Base-by-base conservation (phyloP, 2,888 invertebrate genomes). In the Myathropa florea region DNA sequence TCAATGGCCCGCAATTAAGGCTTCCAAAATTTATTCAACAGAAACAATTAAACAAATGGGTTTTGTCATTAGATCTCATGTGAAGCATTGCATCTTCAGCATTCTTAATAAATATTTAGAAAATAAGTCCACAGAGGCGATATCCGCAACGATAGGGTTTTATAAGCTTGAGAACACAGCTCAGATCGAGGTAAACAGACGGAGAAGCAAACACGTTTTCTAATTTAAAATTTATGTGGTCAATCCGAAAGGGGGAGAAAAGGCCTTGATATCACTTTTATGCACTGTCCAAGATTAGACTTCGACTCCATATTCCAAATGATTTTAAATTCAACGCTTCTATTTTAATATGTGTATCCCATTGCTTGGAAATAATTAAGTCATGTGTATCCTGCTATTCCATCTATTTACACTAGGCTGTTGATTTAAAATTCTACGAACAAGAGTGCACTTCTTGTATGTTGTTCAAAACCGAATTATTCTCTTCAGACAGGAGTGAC, bases 181-280 rank as follows among this genome's bases (percentile, higher is more conserved):
- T 60, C 39, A 10, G 24, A 39, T 28, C 63, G 65, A 46, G 46
- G n/a, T 18, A 4, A 18, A 0, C n/a, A 36, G 57, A 46, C 60
- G 23, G 28, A 55, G 30, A 55, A 46, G 24, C 39, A 80, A 76
- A 76, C 80, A 76, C 65, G 33, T 59, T 70, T 70, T 83, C 65
- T 55, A 75, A 76, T 71, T 76, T 46, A 71, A 71, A 71, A 84
- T 84, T 76, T 57, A 67, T 80, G n/a, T 26, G 80, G 12, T 21
- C 59, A 57, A 75, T 60, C 36, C n/a, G 18, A 21, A 18, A 14
- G 36, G 30, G 23, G 21, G 30, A 23, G 28, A 63, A 36, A 53
- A 60, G 30, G 68, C 82, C 28, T 77, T 65, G 65, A 63, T 46
- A 46, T 46, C 55, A 53, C 39, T 14, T 70, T 14, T 60, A 9